A percentile compares a stretch with the other conserved stretches of the same genome.
Evolutionary conservation across 2,113 vertebrate genomes (phyloP).

Genomic region (Cyprinus carpio): DNA sequence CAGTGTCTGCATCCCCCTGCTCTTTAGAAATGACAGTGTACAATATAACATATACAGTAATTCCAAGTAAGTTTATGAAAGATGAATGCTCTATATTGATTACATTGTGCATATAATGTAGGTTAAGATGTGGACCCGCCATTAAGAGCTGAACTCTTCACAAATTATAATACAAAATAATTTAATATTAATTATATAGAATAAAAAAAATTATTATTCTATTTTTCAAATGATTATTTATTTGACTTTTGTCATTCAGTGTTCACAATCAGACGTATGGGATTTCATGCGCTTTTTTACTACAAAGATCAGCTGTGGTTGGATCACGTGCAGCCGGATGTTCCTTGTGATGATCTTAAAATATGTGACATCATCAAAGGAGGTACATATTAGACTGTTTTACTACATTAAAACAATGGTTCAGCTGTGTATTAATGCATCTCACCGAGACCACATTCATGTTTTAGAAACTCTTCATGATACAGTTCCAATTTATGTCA

Average conservation of each 20-base stretch:
- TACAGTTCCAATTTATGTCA: neutral
- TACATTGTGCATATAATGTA: neutral
- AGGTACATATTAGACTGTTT: conserved; percentile 15
- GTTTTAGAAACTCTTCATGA: conserved; percentile 40
- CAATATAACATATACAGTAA: neutral
- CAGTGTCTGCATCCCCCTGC: conserved; percentile 8
- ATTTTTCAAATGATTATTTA: neutral
- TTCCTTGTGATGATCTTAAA: neutral
- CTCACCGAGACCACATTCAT: neutral
- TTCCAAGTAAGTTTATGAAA: conserved; percentile 32
- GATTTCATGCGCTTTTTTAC: neutral
- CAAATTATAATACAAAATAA: neutral
- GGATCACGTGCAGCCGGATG: neutral
- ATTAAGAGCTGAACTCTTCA: neutral
- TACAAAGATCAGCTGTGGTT: conserved; percentile 28
- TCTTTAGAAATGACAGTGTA: neutral
- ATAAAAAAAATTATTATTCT: neutral
- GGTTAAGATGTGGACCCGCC: too few relatives aligned
- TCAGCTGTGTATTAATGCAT: neutral
- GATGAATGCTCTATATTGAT: neutral
- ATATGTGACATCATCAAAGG: conserved; percentile 54
- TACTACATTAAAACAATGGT: neutral
- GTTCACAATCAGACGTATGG: neutral
- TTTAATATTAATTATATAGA: neutral
- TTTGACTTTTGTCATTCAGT: conserved; percentile 22